A percentile compares a stretch with the other conserved stretches of the same genome.
phyloP scores from a whole-genome alignment of 2,113 vertebrate genomes.

The Nyctibius bracteatus region DNA sequence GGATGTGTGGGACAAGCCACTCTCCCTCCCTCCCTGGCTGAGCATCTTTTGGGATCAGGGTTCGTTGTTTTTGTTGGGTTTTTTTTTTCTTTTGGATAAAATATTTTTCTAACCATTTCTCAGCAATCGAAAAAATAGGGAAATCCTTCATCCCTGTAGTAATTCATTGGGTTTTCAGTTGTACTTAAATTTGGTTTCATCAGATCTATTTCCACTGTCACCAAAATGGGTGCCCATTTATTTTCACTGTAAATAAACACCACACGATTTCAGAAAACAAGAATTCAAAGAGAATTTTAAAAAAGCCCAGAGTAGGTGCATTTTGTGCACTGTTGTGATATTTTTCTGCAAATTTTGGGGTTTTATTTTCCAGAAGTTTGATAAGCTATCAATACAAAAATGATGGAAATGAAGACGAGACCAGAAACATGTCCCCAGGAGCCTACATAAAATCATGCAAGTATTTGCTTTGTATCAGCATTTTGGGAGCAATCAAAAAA shows the following conservation, averaged over 20 bases:
- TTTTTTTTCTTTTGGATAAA: not conserved
- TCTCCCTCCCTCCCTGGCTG: not conserved
- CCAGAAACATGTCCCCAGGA: not conserved
- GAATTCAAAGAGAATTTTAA: not conserved
- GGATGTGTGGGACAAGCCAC: not conserved
- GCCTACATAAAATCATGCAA: not conserved
- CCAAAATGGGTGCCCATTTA: not conserved
- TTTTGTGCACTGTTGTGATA: not conserved
- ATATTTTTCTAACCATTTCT: not conserved
- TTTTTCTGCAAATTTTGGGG: not conserved
- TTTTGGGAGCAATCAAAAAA: not conserved
- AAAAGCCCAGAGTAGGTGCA: not conserved
- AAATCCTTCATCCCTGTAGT: not conserved
- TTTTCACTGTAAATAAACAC: not conserved
- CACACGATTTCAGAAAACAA: not conserved
- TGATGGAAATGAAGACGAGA: not conserved
- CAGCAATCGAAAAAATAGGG: not conserved
- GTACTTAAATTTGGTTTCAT: not conserved
- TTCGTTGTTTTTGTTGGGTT: not conserved
- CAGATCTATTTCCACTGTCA: not conserved
- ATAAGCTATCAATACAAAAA: not conserved
- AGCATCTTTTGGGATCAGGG: not conserved
- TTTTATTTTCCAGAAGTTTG: not conserved
- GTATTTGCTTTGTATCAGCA: not conserved
- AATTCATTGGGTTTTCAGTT: not conserved